Percentiles rank a stretch among this genome's conserved stretches.
Conservation (phyloP, 2,797 vertebrate genomes). For the Mareca penelope region DNA sequence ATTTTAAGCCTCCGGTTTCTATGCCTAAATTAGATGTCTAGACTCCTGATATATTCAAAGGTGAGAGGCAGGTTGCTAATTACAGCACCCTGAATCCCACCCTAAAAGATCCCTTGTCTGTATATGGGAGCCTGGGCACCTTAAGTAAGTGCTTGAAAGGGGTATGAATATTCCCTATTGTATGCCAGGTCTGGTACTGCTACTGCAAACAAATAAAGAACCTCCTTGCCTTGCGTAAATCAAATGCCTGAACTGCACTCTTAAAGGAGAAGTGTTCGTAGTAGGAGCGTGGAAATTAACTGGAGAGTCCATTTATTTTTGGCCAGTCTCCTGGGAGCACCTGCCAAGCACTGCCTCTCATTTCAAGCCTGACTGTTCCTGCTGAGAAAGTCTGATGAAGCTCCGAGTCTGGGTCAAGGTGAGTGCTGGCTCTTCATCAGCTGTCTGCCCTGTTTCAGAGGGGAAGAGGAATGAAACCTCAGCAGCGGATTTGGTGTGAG, state of each 20-base stretch:
- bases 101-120: neutral
- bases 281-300: slow-evolving; percentile 12
- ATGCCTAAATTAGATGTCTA: slow-evolving; percentile 24
- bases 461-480: neutral
- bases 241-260: neutral
- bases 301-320: slow-evolving; percentile 47
- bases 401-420: slow-evolving; percentile 56
- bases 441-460: neutral
- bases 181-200: neutral
- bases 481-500: neutral
- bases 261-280: slow-evolving; percentile 30
- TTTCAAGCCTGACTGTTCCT: slow-evolving; percentile 46
- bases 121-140: neutral
- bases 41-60: slow-evolving; percentile 37
- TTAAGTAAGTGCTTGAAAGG: neutral
- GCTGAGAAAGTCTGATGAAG: slow-evolving; percentile 49
- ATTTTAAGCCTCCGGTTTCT: slow-evolving; percentile 5
- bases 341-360: slow-evolving; percentile 33
- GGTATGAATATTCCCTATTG: neutral
- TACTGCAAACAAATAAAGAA: neutral
- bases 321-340: slow-evolving; percentile 5
- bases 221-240: neutral
- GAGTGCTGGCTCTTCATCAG: slow-evolving; percentile 30
- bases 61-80: slow-evolving; percentile 31
- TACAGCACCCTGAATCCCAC: neutral